phyloP scores from a whole-genome alignment of 2,797 vertebrate species.

The Karalla daura region DNA sequence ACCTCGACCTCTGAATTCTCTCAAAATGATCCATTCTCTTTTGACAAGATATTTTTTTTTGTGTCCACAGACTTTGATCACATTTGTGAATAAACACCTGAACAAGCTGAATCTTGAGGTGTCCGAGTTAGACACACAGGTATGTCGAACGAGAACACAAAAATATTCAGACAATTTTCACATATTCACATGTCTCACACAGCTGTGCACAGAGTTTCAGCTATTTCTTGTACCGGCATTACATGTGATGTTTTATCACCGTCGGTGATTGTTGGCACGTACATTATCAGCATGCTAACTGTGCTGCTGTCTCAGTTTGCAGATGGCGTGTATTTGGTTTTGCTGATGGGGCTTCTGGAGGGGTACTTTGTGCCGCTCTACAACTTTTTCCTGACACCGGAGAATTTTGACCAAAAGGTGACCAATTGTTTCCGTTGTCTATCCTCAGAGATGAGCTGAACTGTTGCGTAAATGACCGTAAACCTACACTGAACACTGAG shows the following conservation, averaged over 20 bases:
- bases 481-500: too few relatives aligned
- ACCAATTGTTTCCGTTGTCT: constrained; percentile 10
- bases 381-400: constrained; percentile 97
- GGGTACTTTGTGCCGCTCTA: constrained; percentile 96
- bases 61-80: constrained; percentile 91
- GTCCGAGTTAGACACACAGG: constrained; percentile 97
- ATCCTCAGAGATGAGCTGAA: not conserved
- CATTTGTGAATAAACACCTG: constrained; percentile 98
- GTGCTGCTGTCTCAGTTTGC: constrained; percentile 87
- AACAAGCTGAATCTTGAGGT: constrained; percentile 98
- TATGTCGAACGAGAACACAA: constrained; percentile 55
- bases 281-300: not conserved
- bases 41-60: not conserved
- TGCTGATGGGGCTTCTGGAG: constrained; percentile 96
- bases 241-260: too few relatives aligned
- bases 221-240: too few relatives aligned
- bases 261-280: too few relatives aligned
- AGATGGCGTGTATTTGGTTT: constrained; percentile 95
- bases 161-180: not conserved
- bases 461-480: not conserved
- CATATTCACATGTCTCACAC: not conserved
- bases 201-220: not conserved
- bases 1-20: too few relatives aligned
- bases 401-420: constrained; percentile 99
- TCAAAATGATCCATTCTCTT: not conserved